These are phyloP conservation scores for Synergus laeviventris DNA, from an alignment of 2,888 invertebrate species.

Conservation along the genomic window DNA sequence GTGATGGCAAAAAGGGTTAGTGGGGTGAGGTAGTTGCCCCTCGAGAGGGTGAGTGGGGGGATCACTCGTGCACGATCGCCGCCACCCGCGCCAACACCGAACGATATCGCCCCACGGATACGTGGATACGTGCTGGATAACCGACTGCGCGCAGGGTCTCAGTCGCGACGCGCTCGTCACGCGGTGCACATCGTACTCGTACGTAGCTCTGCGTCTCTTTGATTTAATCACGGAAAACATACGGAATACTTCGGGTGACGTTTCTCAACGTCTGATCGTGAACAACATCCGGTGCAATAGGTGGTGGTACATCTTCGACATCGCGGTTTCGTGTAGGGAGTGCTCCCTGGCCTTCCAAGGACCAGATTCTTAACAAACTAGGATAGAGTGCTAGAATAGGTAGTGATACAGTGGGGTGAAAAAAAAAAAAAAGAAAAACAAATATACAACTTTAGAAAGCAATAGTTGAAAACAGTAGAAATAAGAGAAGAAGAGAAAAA, in stretches of 20 bases:
- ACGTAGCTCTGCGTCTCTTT: slow-evolving; percentile 45
- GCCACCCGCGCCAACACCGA: slow-evolving; percentile 71
- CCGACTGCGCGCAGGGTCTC: slow-evolving; percentile 72
- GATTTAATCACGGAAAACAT: background rate
- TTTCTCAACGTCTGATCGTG: slow-evolving; percentile 30
- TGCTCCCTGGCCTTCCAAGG: background rate
- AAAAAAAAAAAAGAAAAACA: no score
- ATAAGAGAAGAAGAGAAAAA: background rate
- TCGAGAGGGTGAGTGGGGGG: slow-evolving; percentile 52
- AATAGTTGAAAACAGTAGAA: no score
- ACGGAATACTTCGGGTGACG: slow-evolving; percentile 44
- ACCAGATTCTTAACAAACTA: background rate
- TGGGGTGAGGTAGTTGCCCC: slow-evolving; percentile 40
- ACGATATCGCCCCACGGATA: slow-evolving; percentile 59
- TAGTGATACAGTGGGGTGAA: background rate
- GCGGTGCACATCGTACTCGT: slow-evolving; percentile 71
- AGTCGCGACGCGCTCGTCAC: slow-evolving; percentile 76
- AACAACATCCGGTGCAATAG: background rate
- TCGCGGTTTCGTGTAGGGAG: background rate
- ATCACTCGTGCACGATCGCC: slow-evolving; percentile 52
- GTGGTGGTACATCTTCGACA: no score
- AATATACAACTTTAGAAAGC: no score
- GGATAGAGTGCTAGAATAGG: background rate
- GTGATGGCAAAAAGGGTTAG: slow-evolving; percentile 61
- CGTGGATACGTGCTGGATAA: slow-evolving; percentile 55